Evolutionary conservation across 2,888 invertebrate species (phyloP), one percentile per base, ranked within the genome.

Genomic region (Hirtodrosophila trivittata): DNA sequence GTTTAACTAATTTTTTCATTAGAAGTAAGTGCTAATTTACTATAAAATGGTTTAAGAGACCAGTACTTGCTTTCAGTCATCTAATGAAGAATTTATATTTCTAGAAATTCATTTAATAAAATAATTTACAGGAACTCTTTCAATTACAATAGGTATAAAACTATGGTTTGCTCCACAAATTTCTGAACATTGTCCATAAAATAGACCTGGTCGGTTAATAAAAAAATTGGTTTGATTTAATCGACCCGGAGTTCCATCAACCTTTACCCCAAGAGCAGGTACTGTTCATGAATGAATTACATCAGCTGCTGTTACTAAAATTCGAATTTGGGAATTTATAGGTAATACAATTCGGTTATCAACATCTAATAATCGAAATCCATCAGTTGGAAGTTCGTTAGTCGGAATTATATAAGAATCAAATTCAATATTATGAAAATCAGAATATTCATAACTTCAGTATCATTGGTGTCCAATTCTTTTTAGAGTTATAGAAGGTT

Each of bases 141-240:
- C 93, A 83, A 94, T 89, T 59, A 93, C 92, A 92, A 95, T 95
- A 26, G 95, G 95, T 91, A 95, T 95, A 93, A 95, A 95, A 59
- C 94, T 94, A 89, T 95, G 95, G 89, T 95, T 95, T 50, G 93
- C 93, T 0, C 95, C 95, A 91, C 95, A 95, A 92, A 95, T 95
- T 93, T 95, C 95, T 77, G 95, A 95, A 89, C 95, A 95, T 93
- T 95, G 95, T 0, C 95, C 95, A 90, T 91, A 95, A 90, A 92
- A 94, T 88, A 95, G 80, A 37, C 95, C 94, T 0, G 94, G 92
- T 1, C 93, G 93, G 71, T 92, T 93, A 78, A 93, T 92, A 78
- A 91, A 91, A 89, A 94, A 92, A 77, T 91, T 92, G 86, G 91
- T 92, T 93, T 94, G 93, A 77, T 94, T 94, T 89, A 94, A 75